Percentiles rank a stretch among this genome's conserved stretches.
Evolutionary conservation across 1,140 invertebrate genomes (phyloP).

Genomic region (Scaptodrosophila lebanonensis): DNA sequence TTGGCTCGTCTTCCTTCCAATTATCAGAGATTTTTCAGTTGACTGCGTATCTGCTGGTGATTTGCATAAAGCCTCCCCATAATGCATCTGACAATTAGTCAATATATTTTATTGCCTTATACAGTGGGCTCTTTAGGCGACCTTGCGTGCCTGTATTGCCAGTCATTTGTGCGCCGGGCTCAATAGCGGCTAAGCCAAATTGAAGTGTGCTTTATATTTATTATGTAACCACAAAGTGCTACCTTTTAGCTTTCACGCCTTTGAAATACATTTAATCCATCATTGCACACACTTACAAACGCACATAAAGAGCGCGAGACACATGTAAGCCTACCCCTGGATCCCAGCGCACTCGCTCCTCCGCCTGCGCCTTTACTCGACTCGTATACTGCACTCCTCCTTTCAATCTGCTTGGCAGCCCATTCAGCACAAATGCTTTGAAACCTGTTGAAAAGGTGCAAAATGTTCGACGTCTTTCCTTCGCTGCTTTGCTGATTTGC

Average conservation of each 20-base stretch:
- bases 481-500: conserved; percentile 26
- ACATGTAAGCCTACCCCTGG: neutral
- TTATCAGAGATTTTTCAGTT: conserved; percentile 62
- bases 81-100: conserved; percentile 62
- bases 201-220: conserved; percentile 56
- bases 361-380: conserved; percentile 39
- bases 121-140: too few species aligned
- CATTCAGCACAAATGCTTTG: conserved; percentile 20
- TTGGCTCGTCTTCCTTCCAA: conserved; percentile 28
- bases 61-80: conserved; percentile 50
- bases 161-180: neutral
- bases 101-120: conserved; percentile 42
- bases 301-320: conserved; percentile 16
- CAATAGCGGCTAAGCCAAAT: conserved; percentile 53
- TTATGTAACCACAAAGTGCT: conserved; percentile 65
- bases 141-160: conserved; percentile 11
- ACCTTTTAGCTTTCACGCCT: conserved; percentile 71
- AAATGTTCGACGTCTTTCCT: conserved; percentile 54
- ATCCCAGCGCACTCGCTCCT: conserved; percentile 10
- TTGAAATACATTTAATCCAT: conserved; percentile 75
- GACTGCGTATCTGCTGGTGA: conserved; percentile 48
- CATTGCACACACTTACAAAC: conserved; percentile 44
- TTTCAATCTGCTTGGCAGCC: conserved; percentile 56
- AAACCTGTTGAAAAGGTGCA: conserved; percentile 72
- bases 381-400: conserved; percentile 57